Conservation (phyloP, 2,888 invertebrate genomes). For the Pollenia labialis region DNA sequence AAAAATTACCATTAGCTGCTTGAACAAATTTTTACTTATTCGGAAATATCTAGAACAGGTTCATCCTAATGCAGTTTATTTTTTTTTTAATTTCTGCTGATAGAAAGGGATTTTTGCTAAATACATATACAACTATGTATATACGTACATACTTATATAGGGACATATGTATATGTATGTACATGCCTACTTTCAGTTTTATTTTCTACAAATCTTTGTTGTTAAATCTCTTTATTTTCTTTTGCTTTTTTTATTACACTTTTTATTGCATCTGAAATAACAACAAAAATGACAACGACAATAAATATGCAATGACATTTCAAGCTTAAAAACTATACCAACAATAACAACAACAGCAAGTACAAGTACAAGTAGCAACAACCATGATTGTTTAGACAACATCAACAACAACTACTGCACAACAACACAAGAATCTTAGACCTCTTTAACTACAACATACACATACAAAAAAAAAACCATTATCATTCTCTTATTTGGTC, state of each 20-base stretch:
- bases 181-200: neutral
- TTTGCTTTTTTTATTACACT: conserved; percentile 16
- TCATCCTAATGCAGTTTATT: no score
- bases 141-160: neutral
- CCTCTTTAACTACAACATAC: conserved; percentile 4
- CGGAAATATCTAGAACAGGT: no score
- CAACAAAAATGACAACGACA: conserved; percentile 22
- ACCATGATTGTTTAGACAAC: conserved; percentile 45
- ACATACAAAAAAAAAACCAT: neutral
- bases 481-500: conserved; percentile 39
- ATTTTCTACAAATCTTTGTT: conserved; percentile 9
- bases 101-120: conserved; percentile 8
- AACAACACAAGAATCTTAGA: conserved; percentile 9
- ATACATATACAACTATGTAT: no score
- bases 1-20: no score
- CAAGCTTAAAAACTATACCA: conserved; percentile 55
- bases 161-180: neutral
- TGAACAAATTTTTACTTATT: no score
- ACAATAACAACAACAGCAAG: conserved; percentile 1
- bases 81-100: neutral
- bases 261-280: conserved; percentile 35
- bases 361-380: conserved; percentile 24
- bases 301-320: conserved; percentile 70
- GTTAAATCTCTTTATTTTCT: neutral
- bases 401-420: conserved; percentile 16